Evolutionary conservation across 2,113 vertebrate species (phyloP).

Genomic region (Cyanistes caeruleus): DNA sequence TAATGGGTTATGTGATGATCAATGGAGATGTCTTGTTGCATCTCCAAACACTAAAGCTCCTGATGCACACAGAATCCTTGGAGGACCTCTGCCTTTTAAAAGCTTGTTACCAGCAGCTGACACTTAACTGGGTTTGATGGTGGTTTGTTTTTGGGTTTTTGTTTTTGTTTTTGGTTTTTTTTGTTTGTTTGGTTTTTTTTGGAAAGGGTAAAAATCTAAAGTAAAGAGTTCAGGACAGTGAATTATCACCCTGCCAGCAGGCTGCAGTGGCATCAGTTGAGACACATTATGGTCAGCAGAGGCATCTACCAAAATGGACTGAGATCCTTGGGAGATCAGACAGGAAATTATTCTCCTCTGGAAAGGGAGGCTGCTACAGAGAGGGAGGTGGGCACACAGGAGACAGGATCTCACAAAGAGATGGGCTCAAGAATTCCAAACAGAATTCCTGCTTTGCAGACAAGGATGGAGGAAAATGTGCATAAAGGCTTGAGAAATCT

Average conservation of each 20-base stretch:
- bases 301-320: not conserved
- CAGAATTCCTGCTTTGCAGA: not conserved
- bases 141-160: not conserved
- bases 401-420: not conserved
- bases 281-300: not conserved
- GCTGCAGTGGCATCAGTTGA: not conserved
- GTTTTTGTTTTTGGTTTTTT: not conserved
- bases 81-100: slow-evolving; percentile 3
- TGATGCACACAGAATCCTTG: not conserved
- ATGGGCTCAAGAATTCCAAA: not conserved
- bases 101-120: not conserved
- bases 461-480: not conserved
- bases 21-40: not conserved
- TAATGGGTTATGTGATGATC: slow-evolving; percentile 24
- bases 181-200: not conserved
- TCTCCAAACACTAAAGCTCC: not conserved
- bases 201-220: not conserved
- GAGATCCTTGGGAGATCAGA: not conserved
- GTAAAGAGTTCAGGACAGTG: not conserved
- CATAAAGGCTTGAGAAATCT: not conserved
- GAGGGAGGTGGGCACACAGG: not conserved
- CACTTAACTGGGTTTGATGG: not conserved
- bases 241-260: not conserved
- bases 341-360: not conserved
- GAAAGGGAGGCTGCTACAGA: not conserved